Conservation (phyloP, 1,140 invertebrate genomes). For the Druon quercuslanigerum region DNA sequence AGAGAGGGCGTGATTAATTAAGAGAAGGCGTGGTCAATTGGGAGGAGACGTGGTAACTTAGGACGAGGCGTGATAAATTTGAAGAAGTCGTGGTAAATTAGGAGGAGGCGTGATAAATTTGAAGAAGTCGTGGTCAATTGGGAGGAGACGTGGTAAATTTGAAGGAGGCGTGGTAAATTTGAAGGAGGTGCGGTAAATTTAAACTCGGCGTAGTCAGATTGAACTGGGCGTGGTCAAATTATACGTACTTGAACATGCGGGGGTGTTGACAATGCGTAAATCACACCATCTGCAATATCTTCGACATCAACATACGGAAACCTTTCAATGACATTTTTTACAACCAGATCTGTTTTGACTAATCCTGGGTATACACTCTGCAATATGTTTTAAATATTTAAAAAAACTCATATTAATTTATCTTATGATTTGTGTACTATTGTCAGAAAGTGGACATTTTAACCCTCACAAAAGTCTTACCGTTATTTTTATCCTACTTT, state of each 20-base stretch:
- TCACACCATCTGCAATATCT: conserved; percentile 78
- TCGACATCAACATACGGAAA: conserved; percentile 65
- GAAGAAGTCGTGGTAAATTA: too few species aligned
- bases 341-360: conserved; percentile 57
- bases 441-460: neutral
- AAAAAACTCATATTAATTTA: neutral
- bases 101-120: too few species aligned
- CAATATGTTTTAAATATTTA: neutral
- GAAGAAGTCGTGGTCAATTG: too few species aligned
- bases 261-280: conserved; percentile 79
- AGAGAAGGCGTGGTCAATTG: too few species aligned
- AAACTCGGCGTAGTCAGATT: too few species aligned
- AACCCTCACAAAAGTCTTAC: conserved; percentile 70
- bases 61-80: too few species aligned
- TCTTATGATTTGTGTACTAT: neutral
- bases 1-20: too few species aligned
- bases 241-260: conserved; percentile 79
- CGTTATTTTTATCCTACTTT: conserved; percentile 80
- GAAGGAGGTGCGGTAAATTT: too few species aligned
- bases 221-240: too few species aligned
- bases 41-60: too few species aligned
- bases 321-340: conserved; percentile 44
- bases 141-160: too few species aligned
- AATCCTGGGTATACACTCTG: conserved; percentile 78
- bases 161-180: too few species aligned